Base-by-base conservation (phyloP, 2,113 vertebrate genomes). In the Pavo muticus region DNA sequence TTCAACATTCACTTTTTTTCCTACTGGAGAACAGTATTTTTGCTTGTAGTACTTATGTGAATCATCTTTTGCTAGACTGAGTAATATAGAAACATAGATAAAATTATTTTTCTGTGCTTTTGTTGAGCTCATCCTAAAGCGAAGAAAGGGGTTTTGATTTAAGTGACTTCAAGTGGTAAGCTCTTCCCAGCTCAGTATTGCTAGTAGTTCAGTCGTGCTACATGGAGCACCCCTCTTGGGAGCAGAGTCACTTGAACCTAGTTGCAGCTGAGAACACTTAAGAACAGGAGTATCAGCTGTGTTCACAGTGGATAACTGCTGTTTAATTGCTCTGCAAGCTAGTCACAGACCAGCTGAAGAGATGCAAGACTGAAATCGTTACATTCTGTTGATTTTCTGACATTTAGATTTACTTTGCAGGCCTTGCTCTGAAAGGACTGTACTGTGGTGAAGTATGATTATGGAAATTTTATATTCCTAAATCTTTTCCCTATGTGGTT, bases 321-420 rank as follows among this genome's bases (percentile, higher is more conserved):
- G 45, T 64, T 94, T 97, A 96, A 97, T 97, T 93, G 87, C 91
- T 96, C 91, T 93, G 94, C 94, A 97, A 96, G 92, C 96, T 81
- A 91, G 94, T 94, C 90, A 87, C 78, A 96, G 78, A 95, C 39
- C 57, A 74, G 68, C 21, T 79, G 23, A 24, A 32, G 57, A 77
- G 61, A 84, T 4, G 5, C 5, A 59, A 42, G 71, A 47, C 23
- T 69, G 24, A 84, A 84, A 85, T 68, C 0, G 10, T 65, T 54
- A 29, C 0, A 1, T 77, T 64, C 11, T 8, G 11, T 23, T 85
- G 44, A 30, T 88, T 89, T 88, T 88, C 82, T 68, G 56, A 61
- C 2, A 12, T 9, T 70, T 25, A 1, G 4, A 39, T 4, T 68
- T 70, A 50, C 14, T 82, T 57, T 70, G 52, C 10, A 27, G 45